Conservation (phyloP, 2,888 invertebrate genomes). For the Malthinus flaveolus region DNA sequence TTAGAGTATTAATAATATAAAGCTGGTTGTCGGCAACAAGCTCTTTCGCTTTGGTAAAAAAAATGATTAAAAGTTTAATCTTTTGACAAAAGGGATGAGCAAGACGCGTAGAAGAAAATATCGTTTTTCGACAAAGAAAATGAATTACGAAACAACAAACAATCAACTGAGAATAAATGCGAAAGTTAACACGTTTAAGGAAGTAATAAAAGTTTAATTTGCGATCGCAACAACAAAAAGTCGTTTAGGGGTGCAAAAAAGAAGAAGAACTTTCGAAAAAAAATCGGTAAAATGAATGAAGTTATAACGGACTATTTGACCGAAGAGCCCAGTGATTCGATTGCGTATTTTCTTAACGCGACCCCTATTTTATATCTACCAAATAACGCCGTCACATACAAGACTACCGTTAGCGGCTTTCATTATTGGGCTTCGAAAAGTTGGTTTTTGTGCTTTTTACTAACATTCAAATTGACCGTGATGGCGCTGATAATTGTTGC, state of each 20-base stretch:
- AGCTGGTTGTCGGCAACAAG: no score
- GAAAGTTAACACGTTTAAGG: no score
- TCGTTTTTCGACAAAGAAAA: no score
- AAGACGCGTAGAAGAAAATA: no score
- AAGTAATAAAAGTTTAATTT: background rate
- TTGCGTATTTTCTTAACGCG: slow-evolving; percentile 24
- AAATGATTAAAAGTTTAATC: no score
- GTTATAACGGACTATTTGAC: slow-evolving; percentile 37
- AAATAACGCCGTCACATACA: slow-evolving; percentile 30
- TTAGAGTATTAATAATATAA: no score
- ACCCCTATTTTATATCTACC: slow-evolving; percentile 30
- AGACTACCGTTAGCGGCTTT: slow-evolving; percentile 21
- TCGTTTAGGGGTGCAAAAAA: background rate
- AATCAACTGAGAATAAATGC: no score
- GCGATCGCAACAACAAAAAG: background rate
- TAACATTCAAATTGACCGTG: slow-evolving; percentile 73
- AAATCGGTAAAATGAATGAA: slow-evolving; percentile 38
- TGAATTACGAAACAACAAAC: no score
- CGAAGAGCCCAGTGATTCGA: slow-evolving; percentile 28
- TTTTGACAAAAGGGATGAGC: no score
- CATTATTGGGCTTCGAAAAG: slow-evolving; percentile 29
- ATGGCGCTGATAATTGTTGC: slow-evolving; percentile 88
- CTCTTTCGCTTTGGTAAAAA: no score
- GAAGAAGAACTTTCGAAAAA: no score
- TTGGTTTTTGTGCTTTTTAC: slow-evolving; percentile 62